Base-by-base conservation (phyloP, 2,113 vertebrate genomes). In the Helogale parvula region DNA sequence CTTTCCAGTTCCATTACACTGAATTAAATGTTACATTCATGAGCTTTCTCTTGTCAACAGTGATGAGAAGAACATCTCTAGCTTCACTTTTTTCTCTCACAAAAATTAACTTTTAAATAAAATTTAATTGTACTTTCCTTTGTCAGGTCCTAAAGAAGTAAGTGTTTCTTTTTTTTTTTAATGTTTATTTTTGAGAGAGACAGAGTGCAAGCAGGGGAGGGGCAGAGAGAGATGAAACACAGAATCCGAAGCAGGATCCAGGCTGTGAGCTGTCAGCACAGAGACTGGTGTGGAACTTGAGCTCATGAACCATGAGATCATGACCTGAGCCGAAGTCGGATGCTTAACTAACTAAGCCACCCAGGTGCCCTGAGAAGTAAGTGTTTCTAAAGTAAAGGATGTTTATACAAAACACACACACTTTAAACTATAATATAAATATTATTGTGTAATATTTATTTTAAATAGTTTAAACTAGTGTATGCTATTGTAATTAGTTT, bases 41-140 rank as follows among this genome's bases (percentile, higher is more conserved):
- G 71, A 97, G 66, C 0, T 95, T 97, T 96, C 83, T 95, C 41
- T 69, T 87, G 45, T 94, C 87, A 71, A 88, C 72, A 92, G 63
- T 77, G 97, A 96, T 93, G 85, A 97, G 86, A 27, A 81, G 35
- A 77, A 69, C 54, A 10, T 14, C 11, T 93, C 25, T 84, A 41
- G 60, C 65, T 96, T 92, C 25, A 91, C 33, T 4, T 25, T 57
- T 97, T 93, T 19, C 35, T 13, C 63, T 88, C 21, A 77, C 17
- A 8, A 91, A 97, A 98, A 98, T 96, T 82, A 97, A 96, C 88
- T 98, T 98, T 98, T 97, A 97, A 97, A 12, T 33, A 93, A 98
- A 31, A 0, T 38, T 98, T 97, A 94, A 96, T 96, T 98, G 92
- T 25, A 69, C 6, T 88, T 97, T 96, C 77, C 25, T 94, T 97